Evolutionary conservation across 1,140 invertebrate species (phyloP).

Genomic region (Steinernema feltiae): DNA sequence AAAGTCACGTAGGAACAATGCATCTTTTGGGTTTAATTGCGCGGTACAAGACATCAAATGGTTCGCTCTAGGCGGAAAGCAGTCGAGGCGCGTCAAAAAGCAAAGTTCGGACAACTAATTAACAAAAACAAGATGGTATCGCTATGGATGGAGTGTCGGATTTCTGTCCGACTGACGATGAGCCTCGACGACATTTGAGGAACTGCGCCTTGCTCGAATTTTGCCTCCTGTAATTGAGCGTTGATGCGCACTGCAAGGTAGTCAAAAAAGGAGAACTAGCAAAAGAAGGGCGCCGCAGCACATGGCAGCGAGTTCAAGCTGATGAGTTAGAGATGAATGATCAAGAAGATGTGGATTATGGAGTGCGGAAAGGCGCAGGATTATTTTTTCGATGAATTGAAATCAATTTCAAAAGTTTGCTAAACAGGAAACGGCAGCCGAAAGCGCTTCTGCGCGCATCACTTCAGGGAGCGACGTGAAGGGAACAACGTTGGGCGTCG

Average conservation of each 20-base stretch:
- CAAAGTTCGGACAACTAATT: background rate
- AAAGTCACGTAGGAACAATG: background rate
- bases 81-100: too few species aligned
- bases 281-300: background rate
- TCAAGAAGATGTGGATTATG: constrained; percentile 2
- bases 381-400: background rate
- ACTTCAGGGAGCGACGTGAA: too few species aligned
- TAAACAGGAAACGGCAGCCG: background rate
- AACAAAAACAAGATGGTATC: background rate
- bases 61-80: too few species aligned
- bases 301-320: background rate
- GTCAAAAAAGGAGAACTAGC: background rate
- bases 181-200: background rate
- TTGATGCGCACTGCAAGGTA: background rate
- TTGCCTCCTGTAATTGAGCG: background rate
- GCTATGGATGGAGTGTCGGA: background rate
- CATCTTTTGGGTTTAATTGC: background rate
- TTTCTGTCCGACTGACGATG: background rate
- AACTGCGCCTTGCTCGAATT: background rate
- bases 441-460: background rate
- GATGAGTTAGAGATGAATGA: constrained; percentile 1
- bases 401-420: background rate
- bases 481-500: too few species aligned
- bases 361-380: background rate
- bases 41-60: background rate